A percentile compares a stretch with the other conserved stretches of the same genome.
phyloP scores from a whole-genome alignment of 2,797 vertebrate genomes.

The Fringilla coelebs region DNA sequence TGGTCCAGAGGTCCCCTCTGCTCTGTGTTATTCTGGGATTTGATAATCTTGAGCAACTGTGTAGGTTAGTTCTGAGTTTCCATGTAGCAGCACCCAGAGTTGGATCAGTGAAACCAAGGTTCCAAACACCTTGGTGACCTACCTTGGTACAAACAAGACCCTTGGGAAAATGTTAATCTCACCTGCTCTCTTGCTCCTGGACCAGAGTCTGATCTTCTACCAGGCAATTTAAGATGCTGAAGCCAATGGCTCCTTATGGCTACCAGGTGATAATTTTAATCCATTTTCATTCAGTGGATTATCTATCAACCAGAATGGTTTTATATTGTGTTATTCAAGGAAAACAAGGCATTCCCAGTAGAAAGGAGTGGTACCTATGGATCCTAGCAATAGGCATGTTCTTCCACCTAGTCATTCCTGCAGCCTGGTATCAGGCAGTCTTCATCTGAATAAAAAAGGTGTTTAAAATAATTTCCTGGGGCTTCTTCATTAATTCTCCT shows the following conservation, averaged over 20 bases:
- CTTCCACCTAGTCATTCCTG: neutral
- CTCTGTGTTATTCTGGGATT: neutral
- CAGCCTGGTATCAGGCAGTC: neutral
- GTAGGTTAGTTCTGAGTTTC: neutral
- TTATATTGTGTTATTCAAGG: neutral
- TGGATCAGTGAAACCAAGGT: neutral
- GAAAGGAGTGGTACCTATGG: neutral
- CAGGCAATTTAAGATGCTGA: neutral
- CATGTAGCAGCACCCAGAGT: neutral
- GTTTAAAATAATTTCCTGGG: neutral
- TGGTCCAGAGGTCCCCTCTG: neutral
- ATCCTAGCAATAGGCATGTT: neutral
- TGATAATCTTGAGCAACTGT: neutral
- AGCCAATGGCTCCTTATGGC: neutral
- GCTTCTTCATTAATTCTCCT: neutral
- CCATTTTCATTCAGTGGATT: neutral
- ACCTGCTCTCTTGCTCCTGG: neutral
- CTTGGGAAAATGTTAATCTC: neutral
- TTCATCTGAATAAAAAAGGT: neutral
- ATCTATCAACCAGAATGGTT: neutral
- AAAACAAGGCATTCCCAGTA: neutral
- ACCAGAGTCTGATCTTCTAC: neutral
- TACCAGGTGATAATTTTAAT: neutral
- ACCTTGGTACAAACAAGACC: neutral
- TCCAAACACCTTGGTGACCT: neutral